A percentile compares a stretch with the other conserved stretches of the same genome.
phyloP scores from a whole-genome alignment of 2,113 vertebrate species.

The Puma concolor region DNA sequence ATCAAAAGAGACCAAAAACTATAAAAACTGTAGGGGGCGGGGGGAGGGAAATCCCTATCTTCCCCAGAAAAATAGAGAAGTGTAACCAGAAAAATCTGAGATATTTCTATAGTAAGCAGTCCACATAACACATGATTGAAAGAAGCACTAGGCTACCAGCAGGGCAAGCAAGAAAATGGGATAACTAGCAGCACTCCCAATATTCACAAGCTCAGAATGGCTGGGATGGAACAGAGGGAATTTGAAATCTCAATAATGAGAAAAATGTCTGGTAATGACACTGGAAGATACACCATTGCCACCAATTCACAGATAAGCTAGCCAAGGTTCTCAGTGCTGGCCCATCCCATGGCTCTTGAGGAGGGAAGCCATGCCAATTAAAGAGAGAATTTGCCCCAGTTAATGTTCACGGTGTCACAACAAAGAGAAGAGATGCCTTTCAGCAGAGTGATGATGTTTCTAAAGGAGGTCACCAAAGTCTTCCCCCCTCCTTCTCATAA shows the following conservation, averaged over 20 bases:
- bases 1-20: neutral
- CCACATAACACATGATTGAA: neutral
- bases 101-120: neutral
- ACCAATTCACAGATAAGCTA: neutral
- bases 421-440: neutral
- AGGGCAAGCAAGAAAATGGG: neutral
- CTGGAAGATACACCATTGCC: neutral
- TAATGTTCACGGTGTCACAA: neutral
- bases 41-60: no score
- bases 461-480: neutral
- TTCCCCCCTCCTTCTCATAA: neutral
- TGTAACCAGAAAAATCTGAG: neutral
- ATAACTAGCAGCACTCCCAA: neutral
- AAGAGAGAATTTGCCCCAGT: neutral
- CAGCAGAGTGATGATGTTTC: neutral
- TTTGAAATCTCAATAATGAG: neutral
- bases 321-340: neutral
- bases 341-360: neutral
- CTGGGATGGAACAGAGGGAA: neutral
- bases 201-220: neutral
- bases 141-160: neutral
- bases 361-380: neutral
- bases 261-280: neutral
- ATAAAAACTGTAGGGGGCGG: neutral
- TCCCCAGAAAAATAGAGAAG: neutral